Conservation (phyloP, 2,113 vertebrate genomes). For the Peucedramus taeniatus region DNA sequence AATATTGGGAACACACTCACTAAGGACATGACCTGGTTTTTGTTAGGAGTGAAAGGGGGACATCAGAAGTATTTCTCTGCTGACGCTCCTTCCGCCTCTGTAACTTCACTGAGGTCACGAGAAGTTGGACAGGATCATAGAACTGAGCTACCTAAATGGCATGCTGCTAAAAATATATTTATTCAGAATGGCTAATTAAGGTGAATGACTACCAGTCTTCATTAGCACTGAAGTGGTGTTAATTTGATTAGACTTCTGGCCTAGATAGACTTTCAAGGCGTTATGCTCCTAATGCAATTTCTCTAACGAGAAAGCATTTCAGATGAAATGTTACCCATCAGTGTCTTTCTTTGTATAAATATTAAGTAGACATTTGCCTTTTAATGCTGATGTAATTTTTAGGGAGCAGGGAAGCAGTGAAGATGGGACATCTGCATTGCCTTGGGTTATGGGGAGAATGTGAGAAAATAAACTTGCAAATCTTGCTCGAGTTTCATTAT, state of each 20-base stretch:
- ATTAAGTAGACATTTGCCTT: conserved; percentile 55
- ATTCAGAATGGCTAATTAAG: conserved; percentile 53
- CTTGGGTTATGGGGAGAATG: conserved; percentile 10
- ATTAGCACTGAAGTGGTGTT: conserved; percentile 55
- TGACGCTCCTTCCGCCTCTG: neutral
- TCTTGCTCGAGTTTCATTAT: conserved; percentile 5
- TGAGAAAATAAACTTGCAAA: conserved; percentile 37
- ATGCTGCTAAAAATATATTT: conserved; percentile 44
- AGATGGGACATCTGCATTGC: conserved; percentile 22
- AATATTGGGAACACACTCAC: neutral
- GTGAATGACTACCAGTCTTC: conserved; percentile 49
- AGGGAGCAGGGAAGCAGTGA: neutral
- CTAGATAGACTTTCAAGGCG: conserved; percentile 31
- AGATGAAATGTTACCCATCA: conserved; percentile 8
- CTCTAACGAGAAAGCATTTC: conserved; percentile 19
- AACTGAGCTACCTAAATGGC: neutral
- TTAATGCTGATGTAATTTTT: conserved; percentile 29
- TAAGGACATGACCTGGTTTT: neutral
- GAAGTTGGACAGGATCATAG: neutral
- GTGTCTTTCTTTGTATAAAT: conserved; percentile 42
- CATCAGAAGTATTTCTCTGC: neutral
- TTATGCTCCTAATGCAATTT: conserved; percentile 21
- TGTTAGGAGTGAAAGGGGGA: neutral
- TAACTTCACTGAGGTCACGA: neutral
- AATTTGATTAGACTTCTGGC: conserved; percentile 64